These are phyloP conservation scores for Erythrocercus mccallii DNA, from an alignment of 2,113 vertebrate genomes.

Conservation along the genomic window DNA sequence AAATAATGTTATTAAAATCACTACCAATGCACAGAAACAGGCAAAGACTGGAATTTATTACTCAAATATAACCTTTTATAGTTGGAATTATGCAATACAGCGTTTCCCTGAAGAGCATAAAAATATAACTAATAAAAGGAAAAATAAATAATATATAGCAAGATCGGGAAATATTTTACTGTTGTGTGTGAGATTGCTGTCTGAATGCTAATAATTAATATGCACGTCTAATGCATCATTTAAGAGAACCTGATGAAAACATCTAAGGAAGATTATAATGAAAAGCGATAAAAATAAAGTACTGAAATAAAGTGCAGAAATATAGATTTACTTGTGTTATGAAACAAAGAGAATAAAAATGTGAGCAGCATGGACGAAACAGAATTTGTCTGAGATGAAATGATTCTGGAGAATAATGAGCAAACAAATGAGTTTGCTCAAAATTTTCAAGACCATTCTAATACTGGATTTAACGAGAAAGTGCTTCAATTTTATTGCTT, in stretches of 20 bases:
- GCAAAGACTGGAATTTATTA: not conserved
- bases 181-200: not conserved
- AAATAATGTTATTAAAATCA: not conserved
- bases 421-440: not conserved
- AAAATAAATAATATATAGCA: not conserved
- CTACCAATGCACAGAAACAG: not conserved
- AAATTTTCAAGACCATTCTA: not conserved
- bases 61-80: not conserved
- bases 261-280: not conserved
- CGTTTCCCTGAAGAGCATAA: not conserved
- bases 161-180: not conserved
- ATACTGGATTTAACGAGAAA: not conserved
- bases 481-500: not conserved
- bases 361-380: not conserved
- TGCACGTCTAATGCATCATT: not conserved
- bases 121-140: not conserved
- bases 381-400: not conserved
- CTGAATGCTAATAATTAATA: conserved; percentile 1
- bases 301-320: not conserved
- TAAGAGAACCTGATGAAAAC: not conserved
- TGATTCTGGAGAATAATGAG: not conserved
- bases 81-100: not conserved
- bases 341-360: not conserved
- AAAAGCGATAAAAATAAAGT: not conserved
- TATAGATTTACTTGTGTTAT: not conserved